phyloP scores from a whole-genome alignment of 2,797 vertebrate genomes.

The Buphagus erythrorhynchus region DNA sequence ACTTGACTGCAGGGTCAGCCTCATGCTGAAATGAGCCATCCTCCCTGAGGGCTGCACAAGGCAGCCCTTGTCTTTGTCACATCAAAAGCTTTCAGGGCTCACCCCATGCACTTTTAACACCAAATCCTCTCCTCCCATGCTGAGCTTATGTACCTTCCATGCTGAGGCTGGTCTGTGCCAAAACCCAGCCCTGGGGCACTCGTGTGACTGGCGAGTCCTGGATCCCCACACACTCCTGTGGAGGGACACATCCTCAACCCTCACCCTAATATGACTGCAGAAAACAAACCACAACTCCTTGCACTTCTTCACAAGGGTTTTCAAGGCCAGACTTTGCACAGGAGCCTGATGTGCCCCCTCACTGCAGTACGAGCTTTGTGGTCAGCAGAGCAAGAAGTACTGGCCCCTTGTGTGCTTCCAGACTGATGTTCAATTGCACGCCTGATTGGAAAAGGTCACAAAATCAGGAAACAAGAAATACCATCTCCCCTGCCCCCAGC shows the following conservation, averaged over 20 bases:
- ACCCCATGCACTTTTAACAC: neutral
- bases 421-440: neutral
- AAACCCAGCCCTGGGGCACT: neutral
- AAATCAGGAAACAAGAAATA: neutral
- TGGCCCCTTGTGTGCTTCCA: neutral
- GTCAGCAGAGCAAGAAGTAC: neutral
- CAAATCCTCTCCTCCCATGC: neutral
- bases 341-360: neutral
- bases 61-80: neutral
- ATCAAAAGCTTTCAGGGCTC: neutral
- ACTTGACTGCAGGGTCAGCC: neutral
- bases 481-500: rapidly evolving
- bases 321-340: rapidly evolving
- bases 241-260: neutral
- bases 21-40: neutral
- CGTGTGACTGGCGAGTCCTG: rapidly evolving
- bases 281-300: neutral
- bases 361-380: rapidly evolving
- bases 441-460: neutral
- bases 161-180: neutral
- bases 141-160: rapidly evolving
- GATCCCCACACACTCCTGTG: neutral
- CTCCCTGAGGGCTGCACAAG: neutral
- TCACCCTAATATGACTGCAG: neutral
- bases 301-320: neutral